Percentiles rank a stretch among this genome's conserved stretches.
phyloP scores from a whole-genome alignment of 2,888 invertebrate genomes.

The Hymenopus coronatus region DNA sequence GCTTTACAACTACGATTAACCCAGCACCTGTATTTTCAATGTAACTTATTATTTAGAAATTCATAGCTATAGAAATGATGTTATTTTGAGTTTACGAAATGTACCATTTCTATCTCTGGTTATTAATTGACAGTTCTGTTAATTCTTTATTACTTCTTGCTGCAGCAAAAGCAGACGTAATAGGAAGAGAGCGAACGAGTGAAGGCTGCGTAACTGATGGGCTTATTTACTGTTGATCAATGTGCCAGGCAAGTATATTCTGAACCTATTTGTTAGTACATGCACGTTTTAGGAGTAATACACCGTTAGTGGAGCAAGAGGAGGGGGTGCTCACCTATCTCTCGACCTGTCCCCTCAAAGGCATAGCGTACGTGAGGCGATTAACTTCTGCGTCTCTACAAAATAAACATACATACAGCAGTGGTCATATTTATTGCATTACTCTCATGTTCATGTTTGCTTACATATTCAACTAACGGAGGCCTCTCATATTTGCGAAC shows the following conservation, averaged over 20 bases:
- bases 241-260: not conserved
- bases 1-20: too few relatives aligned
- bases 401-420: not conserved
- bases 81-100: too few relatives aligned
- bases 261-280: not conserved
- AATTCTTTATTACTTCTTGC: not conserved
- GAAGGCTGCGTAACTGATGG: not conserved
- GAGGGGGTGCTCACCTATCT: not conserved
- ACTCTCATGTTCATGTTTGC: not conserved
- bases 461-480: not conserved
- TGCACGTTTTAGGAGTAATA: not conserved
- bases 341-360: not conserved
- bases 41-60: too few relatives aligned
- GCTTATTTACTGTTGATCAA: conserved; percentile 7
- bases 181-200: too few relatives aligned
- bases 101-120: not conserved
- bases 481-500: not conserved
- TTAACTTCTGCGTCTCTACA: not conserved
- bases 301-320: not conserved
- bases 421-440: not conserved
- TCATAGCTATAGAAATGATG: too few relatives aligned
- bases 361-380: not conserved
- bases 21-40: too few relatives aligned
- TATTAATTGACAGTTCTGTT: not conserved
- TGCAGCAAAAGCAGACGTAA: not conserved